Evolutionary conservation across 2,113 vertebrate species (phyloP).

Genomic region (Chamaea fasciata): DNA sequence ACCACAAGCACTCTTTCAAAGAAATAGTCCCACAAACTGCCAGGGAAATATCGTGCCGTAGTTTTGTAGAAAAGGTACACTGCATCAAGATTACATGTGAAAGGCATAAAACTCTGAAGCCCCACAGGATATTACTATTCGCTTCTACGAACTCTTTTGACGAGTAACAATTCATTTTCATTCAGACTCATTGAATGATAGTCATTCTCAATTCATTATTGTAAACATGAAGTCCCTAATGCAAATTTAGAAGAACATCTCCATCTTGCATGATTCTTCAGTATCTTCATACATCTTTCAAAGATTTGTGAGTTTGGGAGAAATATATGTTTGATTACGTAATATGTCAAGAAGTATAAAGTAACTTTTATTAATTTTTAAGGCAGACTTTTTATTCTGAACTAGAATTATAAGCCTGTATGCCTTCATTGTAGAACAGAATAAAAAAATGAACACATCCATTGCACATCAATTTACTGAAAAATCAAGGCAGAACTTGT

Average conservation of each 20-base stretch:
- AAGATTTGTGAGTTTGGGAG: background rate
- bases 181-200: background rate
- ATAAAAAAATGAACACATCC: background rate
- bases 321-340: background rate
- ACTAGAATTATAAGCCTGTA: background rate
- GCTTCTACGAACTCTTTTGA: background rate
- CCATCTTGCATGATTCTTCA: background rate
- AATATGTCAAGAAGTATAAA: background rate
- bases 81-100: background rate
- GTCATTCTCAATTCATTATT: background rate
- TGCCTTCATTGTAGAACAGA: background rate
- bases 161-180: background rate
- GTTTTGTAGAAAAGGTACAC: background rate
- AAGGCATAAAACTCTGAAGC: background rate
- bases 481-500: background rate
- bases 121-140: background rate
- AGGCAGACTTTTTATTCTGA: background rate
- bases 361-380: background rate
- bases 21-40: background rate
- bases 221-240: background rate
- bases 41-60: background rate
- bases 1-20: slow-evolving; percentile 20
- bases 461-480: background rate
- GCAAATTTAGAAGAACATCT: background rate
- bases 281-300: background rate